Evolutionary conservation across 2,888 invertebrate species (phyloP).

Genomic region (Drosophila helvetica): DNA sequence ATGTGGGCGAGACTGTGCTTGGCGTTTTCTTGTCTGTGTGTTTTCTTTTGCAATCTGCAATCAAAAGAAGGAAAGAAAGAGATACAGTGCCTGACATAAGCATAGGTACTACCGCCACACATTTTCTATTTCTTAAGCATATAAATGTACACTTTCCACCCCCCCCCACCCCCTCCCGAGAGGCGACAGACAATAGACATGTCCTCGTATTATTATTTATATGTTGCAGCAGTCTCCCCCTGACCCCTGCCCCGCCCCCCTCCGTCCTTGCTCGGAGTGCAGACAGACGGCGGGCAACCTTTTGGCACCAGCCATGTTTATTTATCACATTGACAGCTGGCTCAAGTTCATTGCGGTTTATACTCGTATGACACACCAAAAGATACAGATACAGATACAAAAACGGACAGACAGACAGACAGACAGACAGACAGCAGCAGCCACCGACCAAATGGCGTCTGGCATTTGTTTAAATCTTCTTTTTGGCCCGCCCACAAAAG

Average conservation of each 20-base stretch:
- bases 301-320: slow-evolving; percentile 57
- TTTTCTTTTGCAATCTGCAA: too few species aligned
- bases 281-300: slow-evolving; percentile 11
- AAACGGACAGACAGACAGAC: not conserved
- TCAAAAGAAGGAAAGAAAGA: not conserved
- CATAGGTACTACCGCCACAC: not conserved
- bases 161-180: too few species aligned
- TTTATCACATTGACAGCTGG: slow-evolving; percentile 73
- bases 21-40: not conserved
- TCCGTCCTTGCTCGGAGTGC: too few species aligned
- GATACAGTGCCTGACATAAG: not conserved
- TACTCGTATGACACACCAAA: slow-evolving; percentile 7
- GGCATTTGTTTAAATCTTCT: slow-evolving; percentile 34
- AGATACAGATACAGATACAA: not conserved
- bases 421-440: not conserved
- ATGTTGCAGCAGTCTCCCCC: slow-evolving; percentile 28
- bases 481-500: slow-evolving; percentile 8
- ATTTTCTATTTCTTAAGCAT: too few species aligned
- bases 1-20: not conserved
- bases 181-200: slow-evolving; percentile 1
- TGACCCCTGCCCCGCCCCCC: too few species aligned
- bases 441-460: slow-evolving; percentile 56
- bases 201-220: slow-evolving; percentile 39
- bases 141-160: too few species aligned
- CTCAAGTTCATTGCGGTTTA: slow-evolving; percentile 68